Conservation (phyloP, 2,797 vertebrate genomes). For the Dipus sagitta region DNA sequence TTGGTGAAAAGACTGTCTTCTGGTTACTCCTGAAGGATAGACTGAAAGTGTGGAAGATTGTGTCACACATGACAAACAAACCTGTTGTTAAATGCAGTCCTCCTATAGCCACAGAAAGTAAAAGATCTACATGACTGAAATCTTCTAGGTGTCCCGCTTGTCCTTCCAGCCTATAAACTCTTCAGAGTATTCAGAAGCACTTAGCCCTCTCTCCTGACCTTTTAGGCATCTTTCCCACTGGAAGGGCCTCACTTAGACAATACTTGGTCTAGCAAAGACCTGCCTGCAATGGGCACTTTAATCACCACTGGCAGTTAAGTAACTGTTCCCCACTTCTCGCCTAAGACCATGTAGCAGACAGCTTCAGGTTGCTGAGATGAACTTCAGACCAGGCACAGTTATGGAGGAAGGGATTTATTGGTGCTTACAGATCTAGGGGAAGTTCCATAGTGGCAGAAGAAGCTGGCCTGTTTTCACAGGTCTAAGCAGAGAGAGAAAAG, state of each 20-base stretch:
- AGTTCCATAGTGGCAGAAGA: no score
- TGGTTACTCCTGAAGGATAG: neutral
- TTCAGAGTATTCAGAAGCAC: neutral
- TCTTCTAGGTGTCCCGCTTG: neutral
- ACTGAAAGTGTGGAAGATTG: neutral
- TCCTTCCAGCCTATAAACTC: neutral
- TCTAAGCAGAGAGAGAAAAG: no score
- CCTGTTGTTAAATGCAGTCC: neutral
- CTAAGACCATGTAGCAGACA: neutral
- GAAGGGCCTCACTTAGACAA: neutral
- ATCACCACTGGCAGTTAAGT: neutral
- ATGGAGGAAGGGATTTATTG: no score
- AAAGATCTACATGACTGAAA: neutral
- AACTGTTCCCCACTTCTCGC: neutral
- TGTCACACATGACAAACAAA: neutral
- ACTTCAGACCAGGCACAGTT: no score
- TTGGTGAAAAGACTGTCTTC: neutral
- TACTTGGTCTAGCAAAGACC: conserved; percentile 4
- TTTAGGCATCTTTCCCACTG: neutral
- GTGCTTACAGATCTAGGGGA: no score
- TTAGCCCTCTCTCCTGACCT: neutral
- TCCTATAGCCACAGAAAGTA: conserved; percentile 22
- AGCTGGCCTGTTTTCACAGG: no score
- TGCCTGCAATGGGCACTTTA: neutral
- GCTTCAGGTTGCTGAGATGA: no score